These are phyloP conservation scores for Nautilus pompilius DNA, from an alignment of 1,140 invertebrate genomes.

Conservation along the genomic window DNA sequence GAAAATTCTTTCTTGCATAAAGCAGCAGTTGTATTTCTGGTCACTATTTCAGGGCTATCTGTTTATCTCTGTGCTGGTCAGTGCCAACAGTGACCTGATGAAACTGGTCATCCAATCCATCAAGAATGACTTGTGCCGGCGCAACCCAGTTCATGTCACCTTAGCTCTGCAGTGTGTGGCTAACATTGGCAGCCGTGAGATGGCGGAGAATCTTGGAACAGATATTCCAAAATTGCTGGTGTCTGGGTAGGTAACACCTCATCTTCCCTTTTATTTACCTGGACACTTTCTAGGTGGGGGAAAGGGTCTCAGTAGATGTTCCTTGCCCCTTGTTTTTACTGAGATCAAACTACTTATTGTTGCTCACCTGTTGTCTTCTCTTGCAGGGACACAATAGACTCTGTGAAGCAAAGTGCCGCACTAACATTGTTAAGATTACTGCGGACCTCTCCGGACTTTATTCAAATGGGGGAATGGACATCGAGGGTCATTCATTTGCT, in stretches of 20 bases:
- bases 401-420: constrained; percentile 99
- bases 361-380: constrained; percentile 7
- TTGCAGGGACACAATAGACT: constrained; percentile 95
- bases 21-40: too few species aligned
- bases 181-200: constrained; percentile 98
- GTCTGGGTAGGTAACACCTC: constrained; percentile 77
- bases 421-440: constrained; percentile 91
- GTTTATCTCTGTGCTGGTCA: constrained; percentile 98
- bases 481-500: constrained; percentile 97
- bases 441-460: constrained; percentile 86
- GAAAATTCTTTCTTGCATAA: too few species aligned
- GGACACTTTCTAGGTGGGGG: not conserved
- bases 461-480: constrained; percentile 96
- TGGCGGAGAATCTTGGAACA: constrained; percentile 97
- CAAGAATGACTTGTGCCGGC: constrained; percentile 95
- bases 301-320: not conserved
- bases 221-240: constrained; percentile 98
- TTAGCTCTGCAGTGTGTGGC: constrained; percentile 99
- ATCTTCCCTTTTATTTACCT: not conserved
- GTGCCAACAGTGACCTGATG: constrained; percentile 98
- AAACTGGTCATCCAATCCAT: constrained; percentile 99
- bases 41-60: constrained; percentile 92
- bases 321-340: not conserved
- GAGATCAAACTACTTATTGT: too few species aligned
- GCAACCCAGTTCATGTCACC: constrained; percentile 98